Base-by-base conservation (phyloP, 2,113 vertebrate genomes). In the Pelodiscus sinensis region DNA sequence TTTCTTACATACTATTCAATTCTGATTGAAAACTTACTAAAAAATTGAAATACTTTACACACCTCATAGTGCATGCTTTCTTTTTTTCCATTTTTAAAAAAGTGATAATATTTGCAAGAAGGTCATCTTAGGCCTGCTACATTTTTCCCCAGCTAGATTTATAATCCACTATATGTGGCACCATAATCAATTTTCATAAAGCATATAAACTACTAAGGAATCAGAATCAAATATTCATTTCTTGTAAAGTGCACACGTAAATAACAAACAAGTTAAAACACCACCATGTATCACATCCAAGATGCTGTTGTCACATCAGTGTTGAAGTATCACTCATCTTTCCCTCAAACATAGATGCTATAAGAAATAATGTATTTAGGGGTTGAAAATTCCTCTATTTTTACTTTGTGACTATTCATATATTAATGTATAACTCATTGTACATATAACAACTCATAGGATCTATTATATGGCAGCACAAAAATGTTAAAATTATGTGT, bases 1-100 rank as follows among this genome's bases (percentile, higher is more conserved):
- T 89, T 91, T 81, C 44, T 89, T 14, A 19, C 25, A 50, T 44
- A 16, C 85, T 80, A 60, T 71, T 87, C 22, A 85, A 85, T 71
- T 3, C 8, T 83, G 68, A 78, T 0, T 38, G 68, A 52, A 56
- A 55, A 4, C 2, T 22, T 1, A 81, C 19, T 24, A 9, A 88
- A 80, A 35, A 68, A 68, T 68, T 58, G 1, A 25, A 57, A 57
- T 57, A 57, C 55, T 21, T 38, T 51, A 7, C 16, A 60, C 51
- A 7, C 56, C 73, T 65, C 79, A 27, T 58, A 25, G 29, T 68
- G 79, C 77, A 3, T 55, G 0, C 68, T n/a, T 9, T 73, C 18
- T 21, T 73, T 54, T 85, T n/a, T 6, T 93, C 29, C n/a, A 65
- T 65, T 65, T 56, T 24, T 22, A 55, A 38, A 22, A 44, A 24